Evolutionary conservation across 2,888 invertebrate species (phyloP).

Genomic region (Sinopyrophorus schimmeli): DNA sequence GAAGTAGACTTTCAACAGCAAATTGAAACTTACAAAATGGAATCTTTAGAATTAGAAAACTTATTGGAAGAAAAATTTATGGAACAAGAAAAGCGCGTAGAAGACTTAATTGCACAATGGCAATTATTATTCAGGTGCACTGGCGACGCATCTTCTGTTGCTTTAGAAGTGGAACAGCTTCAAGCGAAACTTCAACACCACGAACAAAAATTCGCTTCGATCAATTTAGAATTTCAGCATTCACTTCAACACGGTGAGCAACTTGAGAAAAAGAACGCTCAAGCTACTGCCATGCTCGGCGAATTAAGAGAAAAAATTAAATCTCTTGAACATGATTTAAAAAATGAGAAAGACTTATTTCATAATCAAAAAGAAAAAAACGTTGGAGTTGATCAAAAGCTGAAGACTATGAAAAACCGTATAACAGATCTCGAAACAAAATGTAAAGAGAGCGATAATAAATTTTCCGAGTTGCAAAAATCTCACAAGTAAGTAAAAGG

Average conservation of each 20-base stretch:
- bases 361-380: slow-evolving; percentile 41
- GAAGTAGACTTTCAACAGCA: slow-evolving; percentile 39
- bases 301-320: slow-evolving; percentile 42
- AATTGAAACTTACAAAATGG: slow-evolving; percentile 40
- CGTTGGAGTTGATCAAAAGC: slow-evolving; percentile 47
- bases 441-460: slow-evolving; percentile 52
- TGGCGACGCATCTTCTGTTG: slow-evolving; percentile 4
- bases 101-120: slow-evolving; percentile 24
- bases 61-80: slow-evolving; percentile 42
- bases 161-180: slow-evolving; percentile 33
- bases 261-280: not conserved
- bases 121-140: slow-evolving; percentile 6
- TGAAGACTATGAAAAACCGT: slow-evolving; percentile 53
- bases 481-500: slow-evolving; percentile 8
- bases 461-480: slow-evolving; percentile 44
- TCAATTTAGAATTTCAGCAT: slow-evolving; percentile 4
- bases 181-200: slow-evolving; percentile 38
- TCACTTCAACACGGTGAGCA: slow-evolving; percentile 28
- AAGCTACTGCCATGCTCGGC: not conserved
- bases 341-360: slow-evolving; percentile 41
- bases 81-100: slow-evolving; percentile 33
- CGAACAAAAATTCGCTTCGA: slow-evolving; percentile 13
- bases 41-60: slow-evolving; percentile 38
- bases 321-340: slow-evolving; percentile 44
- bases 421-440: slow-evolving; percentile 55